phyloP scores from a whole-genome alignment of 2,113 vertebrate genomes.

The Pseudonaja textilis region DNA sequence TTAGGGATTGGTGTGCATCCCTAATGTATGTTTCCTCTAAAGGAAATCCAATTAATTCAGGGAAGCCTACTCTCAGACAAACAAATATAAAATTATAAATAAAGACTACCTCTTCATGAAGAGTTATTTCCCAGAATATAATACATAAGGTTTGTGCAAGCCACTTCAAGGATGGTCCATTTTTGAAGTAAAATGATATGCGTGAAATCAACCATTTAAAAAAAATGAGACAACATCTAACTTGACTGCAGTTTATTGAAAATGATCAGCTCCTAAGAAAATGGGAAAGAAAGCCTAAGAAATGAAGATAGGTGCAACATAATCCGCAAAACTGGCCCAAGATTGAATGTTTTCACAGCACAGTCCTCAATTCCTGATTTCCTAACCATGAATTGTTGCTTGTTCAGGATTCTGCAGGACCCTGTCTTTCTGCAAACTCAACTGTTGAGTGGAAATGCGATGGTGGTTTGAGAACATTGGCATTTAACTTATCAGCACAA shows the following conservation, averaged over 20 bases:
- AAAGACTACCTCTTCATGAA: background rate
- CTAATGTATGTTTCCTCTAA: background rate
- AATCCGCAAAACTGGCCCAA: background rate
- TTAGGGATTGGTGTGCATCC: background rate
- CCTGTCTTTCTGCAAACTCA: background rate
- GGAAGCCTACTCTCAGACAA: background rate
- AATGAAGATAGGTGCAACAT: constrained; percentile 14
- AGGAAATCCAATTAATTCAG: background rate
- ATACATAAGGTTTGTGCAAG: background rate
- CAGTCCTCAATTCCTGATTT: background rate
- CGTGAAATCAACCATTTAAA: background rate
- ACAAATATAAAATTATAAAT: background rate
- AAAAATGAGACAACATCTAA: constrained; percentile 10
- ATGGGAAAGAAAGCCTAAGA: constrained; percentile 7
- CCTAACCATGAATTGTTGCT: background rate
- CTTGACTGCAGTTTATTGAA: constrained; percentile 38
- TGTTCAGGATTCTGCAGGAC: background rate
- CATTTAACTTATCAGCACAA: background rate
- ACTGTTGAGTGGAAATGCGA: background rate
- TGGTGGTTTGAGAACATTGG: background rate
- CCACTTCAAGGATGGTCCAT: background rate
- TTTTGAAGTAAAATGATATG: background rate
- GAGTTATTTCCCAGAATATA: background rate
- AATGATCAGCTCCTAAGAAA: constrained; percentile 8
- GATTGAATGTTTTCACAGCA: background rate